Base-by-base conservation (phyloP, 2,113 vertebrate genomes). In the Lota lota region DNA sequence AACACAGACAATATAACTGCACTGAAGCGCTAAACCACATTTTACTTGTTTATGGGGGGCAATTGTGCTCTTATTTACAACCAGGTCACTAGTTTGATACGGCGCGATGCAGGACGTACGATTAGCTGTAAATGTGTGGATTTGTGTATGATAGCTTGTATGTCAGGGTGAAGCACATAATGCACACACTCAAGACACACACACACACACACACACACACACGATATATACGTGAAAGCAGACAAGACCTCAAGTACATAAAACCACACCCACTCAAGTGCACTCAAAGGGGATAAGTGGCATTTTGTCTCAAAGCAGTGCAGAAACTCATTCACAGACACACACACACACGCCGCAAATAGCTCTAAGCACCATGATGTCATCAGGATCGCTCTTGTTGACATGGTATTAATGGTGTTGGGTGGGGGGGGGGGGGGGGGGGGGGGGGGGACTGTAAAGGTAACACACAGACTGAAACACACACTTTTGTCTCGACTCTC, bases 391-490 rank as follows among this genome's bases (percentile, higher is more conserved):
- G 61, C 22, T 17, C 75, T 40, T 62, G 20, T 15, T 76, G 77
- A 82, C 79, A 79, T 67, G 68, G 72, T 79, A 82, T 83, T 83
- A 74, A 88, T 70, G 75, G 40, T 47, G 12, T 47, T 47, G 40
- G 7, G 28, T 33, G 28, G 3, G 28, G 28, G 3, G 28, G 28
- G 28, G 3, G 40, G 40, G 2, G 40, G 40, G 7, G 40, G 40
- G 40, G 1, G 40, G 40, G 7, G 40, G 60, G 21, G 4, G 58
- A 74, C 72, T 4, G 73, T 78, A 76, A 83, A 72, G 72, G 66
- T 63, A 74, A 72, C 21, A 76, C 57, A 59, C 22, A 61, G 69
- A 17, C 57, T 40, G 69, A 63, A 63, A 77, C 22, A 22, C 51
- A 67, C 70, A 68, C 69, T 70, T 75, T 67, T 4, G 74, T 80